A percentile compares a stretch with the other conserved stretches of the same genome.
Conservation (phyloP, 1,140 invertebrate genomes). For the Diprion similis region DNA sequence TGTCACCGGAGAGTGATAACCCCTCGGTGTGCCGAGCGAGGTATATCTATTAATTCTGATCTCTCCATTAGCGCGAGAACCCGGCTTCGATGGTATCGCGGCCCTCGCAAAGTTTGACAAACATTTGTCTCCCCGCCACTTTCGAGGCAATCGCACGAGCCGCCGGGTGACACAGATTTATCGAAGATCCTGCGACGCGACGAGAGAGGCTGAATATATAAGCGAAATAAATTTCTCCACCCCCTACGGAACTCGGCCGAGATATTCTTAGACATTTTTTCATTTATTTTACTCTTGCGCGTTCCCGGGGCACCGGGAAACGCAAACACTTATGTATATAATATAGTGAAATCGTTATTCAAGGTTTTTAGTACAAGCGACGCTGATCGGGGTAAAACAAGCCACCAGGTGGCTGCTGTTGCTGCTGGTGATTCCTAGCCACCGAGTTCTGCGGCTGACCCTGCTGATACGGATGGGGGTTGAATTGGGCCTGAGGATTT, state of each 20-base stretch:
- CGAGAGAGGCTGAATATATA: too few species aligned
- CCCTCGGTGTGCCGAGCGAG: background rate
- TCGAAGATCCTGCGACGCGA: background rate
- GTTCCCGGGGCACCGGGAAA: too few species aligned
- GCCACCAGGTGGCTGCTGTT: constrained; percentile 28
- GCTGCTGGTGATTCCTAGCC: constrained; percentile 9
- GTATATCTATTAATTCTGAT: constrained; percentile 17
- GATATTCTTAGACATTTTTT: too few species aligned
- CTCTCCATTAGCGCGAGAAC: constrained; percentile 17
- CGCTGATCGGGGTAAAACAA: constrained; percentile 13
- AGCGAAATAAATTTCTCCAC: too few species aligned
- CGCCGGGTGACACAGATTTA: constrained; percentile 12
- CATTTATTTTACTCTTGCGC: too few species aligned
- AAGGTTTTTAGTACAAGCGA: background rate
- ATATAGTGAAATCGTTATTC: background rate
- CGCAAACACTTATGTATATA: too few species aligned
- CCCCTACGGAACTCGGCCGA: background rate
- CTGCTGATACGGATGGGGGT: constrained; percentile 17
- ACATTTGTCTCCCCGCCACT: constrained; percentile 13
- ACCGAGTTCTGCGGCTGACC: constrained; percentile 6
- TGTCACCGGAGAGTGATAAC: background rate
- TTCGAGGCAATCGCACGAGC: background rate
- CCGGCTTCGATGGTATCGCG: constrained; percentile 6
- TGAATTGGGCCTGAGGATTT: constrained; percentile 2
- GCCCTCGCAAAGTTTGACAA: constrained; percentile 5